Evolutionary conservation across 2,888 invertebrate genomes (phyloP).

Genomic region (Boloria euphrosyne): DNA sequence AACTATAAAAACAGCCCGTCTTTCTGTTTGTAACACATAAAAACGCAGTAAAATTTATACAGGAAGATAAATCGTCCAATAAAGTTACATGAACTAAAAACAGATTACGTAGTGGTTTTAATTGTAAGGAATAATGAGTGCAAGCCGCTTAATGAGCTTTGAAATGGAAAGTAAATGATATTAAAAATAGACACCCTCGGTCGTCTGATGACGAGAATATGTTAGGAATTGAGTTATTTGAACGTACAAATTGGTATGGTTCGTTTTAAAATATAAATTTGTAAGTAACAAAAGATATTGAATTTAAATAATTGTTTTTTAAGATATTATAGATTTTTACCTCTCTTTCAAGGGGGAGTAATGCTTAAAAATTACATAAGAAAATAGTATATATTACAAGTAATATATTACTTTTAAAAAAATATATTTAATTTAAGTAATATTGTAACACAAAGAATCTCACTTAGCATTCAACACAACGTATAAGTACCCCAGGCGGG

Average conservation of each 20-base stretch:
- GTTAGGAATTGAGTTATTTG: not conserved
- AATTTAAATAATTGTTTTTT: no score
- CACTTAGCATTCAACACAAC: no score
- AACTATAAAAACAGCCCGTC: conserved; percentile 1
- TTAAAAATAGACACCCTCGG: conserved; percentile 34
- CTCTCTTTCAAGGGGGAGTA: no score
- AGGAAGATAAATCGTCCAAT: conserved; percentile 33
- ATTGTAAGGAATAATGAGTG: conserved; percentile 35
- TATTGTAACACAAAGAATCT: no score
- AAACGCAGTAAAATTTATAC: conserved; percentile 19
- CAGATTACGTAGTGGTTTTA: conserved; percentile 37
- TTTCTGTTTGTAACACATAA: conserved; percentile 2
- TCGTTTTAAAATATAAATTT: no score
- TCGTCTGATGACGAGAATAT: not conserved
- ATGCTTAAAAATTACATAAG: no score
- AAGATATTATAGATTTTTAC: no score
- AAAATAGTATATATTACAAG: no score
- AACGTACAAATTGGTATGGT: not conserved
- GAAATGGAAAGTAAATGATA: conserved; percentile 24
- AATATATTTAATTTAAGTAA: no score
- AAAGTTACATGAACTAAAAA: conserved; percentile 38
- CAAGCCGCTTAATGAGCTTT: conserved; percentile 26
- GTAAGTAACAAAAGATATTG: no score
- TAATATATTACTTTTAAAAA: no score
- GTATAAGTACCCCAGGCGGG: no score